A percentile compares a stretch with the other conserved stretches of the same genome.
phyloP scores from a whole-genome alignment of 2,888 invertebrate species.

The Cotesia congregata region DNA sequence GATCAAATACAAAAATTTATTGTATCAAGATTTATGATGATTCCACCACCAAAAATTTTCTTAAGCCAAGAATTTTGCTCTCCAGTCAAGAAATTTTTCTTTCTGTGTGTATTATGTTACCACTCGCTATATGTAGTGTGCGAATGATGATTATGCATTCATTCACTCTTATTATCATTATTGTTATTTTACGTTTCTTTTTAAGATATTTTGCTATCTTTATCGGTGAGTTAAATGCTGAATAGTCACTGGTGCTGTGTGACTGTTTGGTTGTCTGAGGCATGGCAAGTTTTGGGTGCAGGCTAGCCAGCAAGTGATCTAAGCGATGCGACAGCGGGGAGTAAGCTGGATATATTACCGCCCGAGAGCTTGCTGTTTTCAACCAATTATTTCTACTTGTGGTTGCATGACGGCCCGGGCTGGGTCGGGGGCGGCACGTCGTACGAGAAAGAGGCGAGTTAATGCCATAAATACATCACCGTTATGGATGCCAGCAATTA shows the following conservation, averaged over 20 bases:
- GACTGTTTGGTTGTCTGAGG: conserved; percentile 25
- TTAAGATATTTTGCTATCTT: background rate
- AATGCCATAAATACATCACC: conserved; percentile 70
- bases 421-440: conserved; percentile 65
- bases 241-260: background rate
- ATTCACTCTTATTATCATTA: background rate
- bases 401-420: conserved; percentile 74
- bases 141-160: background rate
- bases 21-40: no score
- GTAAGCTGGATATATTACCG: conserved; percentile 70
- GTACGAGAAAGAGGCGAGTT: conserved; percentile 68
- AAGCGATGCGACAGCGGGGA: conserved; percentile 69
- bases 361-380: conserved; percentile 67
- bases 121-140: background rate
- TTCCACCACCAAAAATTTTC: no score
- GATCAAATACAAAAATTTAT: no score
- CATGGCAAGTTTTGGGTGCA: conserved; percentile 57
- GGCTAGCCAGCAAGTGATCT: conserved; percentile 64
- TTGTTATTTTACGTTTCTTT: background rate
- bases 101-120: no score
- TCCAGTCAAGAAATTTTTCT: no score
- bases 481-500: conserved; percentile 71
- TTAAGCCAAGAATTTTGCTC: no score
- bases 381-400: conserved; percentile 70
- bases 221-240: no score